Conservation (phyloP, 1,140 invertebrate species). For the Conus ventricosus region DNA sequence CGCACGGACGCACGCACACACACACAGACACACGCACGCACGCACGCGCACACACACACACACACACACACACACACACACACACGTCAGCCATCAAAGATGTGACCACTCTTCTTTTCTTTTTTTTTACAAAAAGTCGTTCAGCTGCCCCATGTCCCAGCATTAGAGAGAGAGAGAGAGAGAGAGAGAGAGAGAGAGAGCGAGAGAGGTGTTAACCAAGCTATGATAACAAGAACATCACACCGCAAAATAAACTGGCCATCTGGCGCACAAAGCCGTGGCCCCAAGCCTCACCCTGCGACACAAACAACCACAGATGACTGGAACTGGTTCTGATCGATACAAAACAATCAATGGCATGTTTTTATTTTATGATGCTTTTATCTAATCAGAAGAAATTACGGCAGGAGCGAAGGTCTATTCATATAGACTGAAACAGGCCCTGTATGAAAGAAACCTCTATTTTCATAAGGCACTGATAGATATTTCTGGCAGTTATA, state of each 20-base stretch:
- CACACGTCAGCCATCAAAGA: no score
- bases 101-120: no score
- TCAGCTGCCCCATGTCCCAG: no score
- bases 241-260: no score
- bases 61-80: background rate
- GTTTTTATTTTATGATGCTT: background rate
- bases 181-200: background rate
- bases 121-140: no score
- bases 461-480: no score
- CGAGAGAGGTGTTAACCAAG: background rate
- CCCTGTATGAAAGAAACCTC: no score
- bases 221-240: background rate
- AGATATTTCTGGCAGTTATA: no score
- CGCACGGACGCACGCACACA: background rate
- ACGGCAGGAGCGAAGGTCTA: no score
- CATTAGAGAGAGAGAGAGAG: conserved; percentile 17
- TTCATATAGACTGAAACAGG: no score
- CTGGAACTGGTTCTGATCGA: background rate
- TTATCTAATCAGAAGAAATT: background rate
- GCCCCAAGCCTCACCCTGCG: background rate
- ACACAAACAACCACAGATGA: background rate
- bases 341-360: background rate
- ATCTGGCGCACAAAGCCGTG: no score
- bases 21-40: background rate
- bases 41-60: background rate